Evolutionary conservation across 2,797 vertebrate species (phyloP).

Genomic region (Geotrypetes seraphini): DNA sequence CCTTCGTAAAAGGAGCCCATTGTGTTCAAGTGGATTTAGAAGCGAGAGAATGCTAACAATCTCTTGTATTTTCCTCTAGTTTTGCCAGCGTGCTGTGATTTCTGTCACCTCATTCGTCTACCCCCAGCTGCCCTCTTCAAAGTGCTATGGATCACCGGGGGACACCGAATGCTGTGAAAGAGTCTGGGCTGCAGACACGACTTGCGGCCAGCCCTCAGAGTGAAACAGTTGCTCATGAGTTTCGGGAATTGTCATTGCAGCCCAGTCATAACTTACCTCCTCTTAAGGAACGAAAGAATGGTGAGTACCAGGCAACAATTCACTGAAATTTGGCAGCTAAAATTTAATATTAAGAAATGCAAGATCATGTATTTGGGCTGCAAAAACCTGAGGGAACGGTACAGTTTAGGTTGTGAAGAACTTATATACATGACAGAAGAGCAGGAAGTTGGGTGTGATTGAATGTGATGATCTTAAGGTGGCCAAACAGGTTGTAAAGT

Average conservation of each 20-base stretch:
- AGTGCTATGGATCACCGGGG: slow-evolving; percentile 68
- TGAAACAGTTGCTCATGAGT: slow-evolving; percentile 89
- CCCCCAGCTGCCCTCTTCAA: not conserved
- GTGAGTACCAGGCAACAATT: slow-evolving; percentile 50
- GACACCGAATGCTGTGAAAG: slow-evolving; percentile 56
- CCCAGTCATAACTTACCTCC: slow-evolving; percentile 74
- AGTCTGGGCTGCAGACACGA: slow-evolving; percentile 53
- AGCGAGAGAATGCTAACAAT: too few species aligned
- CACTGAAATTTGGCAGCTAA: too few species aligned
- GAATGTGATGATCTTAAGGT: too few species aligned
- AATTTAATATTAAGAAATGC: too few species aligned
- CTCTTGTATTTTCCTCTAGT: slow-evolving; percentile 4
- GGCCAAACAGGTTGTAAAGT: too few species aligned
- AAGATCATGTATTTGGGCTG: too few species aligned
- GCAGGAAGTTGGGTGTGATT: too few species aligned
- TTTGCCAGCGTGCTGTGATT: slow-evolving; percentile 4
- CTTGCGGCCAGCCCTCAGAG: slow-evolving; percentile 88
- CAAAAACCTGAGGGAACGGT: too few species aligned
- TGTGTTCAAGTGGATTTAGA: too few species aligned
- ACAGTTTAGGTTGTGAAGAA: too few species aligned
- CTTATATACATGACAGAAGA: too few species aligned
- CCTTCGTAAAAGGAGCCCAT: too few species aligned
- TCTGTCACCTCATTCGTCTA: slow-evolving; percentile 1
- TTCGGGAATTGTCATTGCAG: slow-evolving; percentile 87
- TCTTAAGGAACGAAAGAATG: slow-evolving; percentile 88